Conservation (phyloP, 2,888 invertebrate genomes). For the Acanthacorydalis orientalis region DNA sequence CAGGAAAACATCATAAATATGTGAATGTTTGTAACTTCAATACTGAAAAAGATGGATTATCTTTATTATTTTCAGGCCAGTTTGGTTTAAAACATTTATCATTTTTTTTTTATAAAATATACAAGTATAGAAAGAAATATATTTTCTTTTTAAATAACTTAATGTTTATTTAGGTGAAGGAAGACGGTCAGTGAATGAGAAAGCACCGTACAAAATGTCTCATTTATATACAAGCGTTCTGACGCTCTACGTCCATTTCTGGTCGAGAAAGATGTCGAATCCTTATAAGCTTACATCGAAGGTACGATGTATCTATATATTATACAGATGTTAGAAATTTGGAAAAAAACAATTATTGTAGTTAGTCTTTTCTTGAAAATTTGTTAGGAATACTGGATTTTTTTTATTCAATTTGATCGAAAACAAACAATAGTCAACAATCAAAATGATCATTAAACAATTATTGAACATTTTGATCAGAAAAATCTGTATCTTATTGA, state of each 20-base stretch:
- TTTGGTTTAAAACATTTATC: not conserved
- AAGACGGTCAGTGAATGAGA: slow-evolving; percentile 17
- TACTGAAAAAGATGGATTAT: slow-evolving; percentile 19
- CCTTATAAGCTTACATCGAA: too few relatives aligned
- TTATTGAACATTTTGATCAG: too few relatives aligned
- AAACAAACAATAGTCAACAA: too few relatives aligned
- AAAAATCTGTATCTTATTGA: too few relatives aligned
- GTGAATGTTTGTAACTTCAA: slow-evolving; percentile 15
- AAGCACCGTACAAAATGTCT: slow-evolving; percentile 18
- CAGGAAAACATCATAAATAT: slow-evolving; percentile 6
- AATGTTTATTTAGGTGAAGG: slow-evolving; percentile 23
- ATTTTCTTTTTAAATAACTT: slow-evolving; percentile 2
- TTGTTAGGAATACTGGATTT: too few relatives aligned
- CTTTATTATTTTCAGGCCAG: slow-evolving; percentile 20
- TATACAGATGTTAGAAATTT: too few relatives aligned
- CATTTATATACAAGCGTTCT: slow-evolving; percentile 23
- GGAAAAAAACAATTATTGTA: too few relatives aligned
- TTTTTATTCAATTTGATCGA: too few relatives aligned
- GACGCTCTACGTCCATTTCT: slow-evolving; percentile 21
- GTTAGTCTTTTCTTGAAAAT: slow-evolving; percentile 7
- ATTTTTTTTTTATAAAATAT: not conserved
- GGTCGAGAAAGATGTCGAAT: slow-evolving; percentile 12
- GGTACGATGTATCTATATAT: too few relatives aligned
- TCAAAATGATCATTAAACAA: too few relatives aligned
- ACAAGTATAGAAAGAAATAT: too few relatives aligned